Evolutionary conservation across 2,113 vertebrate species (phyloP), one percentile per base, ranked within the genome.

Genomic region (Hippocampus abdominalis): DNA sequence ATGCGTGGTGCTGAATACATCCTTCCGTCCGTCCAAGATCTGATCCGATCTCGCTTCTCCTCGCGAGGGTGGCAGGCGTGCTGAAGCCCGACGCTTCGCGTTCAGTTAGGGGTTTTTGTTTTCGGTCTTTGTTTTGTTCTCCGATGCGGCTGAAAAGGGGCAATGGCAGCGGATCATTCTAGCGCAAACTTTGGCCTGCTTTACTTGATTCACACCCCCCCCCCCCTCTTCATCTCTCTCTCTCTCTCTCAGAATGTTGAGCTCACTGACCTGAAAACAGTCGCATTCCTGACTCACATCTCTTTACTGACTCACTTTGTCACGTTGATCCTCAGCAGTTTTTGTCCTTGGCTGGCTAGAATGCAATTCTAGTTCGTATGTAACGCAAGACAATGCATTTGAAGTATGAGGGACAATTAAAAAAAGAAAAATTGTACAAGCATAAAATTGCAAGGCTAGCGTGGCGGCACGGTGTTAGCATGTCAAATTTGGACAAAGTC

Each of bases 201-300:
- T 86, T 82, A 77, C 76, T 78, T 74, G 76, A 75, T 84, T 77
- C 71, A 75, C 69, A 53, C 70, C 71, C 69, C 80, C 78, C 59
- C n/a, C 53, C 60, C 49, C 64, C 69, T 73, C 6, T 70, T 69
- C 68, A 57, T 69, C 32, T 75, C 69, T 73, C 4, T 70, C 70
- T 70, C 64, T 69, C 36, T 75, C 10, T 68, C 78, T 76, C 42
- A 69, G 36, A 71, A 65, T 69, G 71, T 81, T 78, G 79, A 78
- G 79, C 80, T 87, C 90, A 90, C 81, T 91, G 90, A 92, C 91
- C 90, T 91, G 87, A 92, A 92, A 91, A 91, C 83, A 85, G 77
- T 79, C 66, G 48, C 88, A 90, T 89, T 90, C 89, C 87, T 89
- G 79, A 80, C 80, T 89, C 23, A 12, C 54, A 81, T 84, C 76